Percentiles rank a stretch among this genome's conserved stretches.
Conservation (phyloP, 2,113 vertebrate genomes). For the Synchiropus splendidus region DNA sequence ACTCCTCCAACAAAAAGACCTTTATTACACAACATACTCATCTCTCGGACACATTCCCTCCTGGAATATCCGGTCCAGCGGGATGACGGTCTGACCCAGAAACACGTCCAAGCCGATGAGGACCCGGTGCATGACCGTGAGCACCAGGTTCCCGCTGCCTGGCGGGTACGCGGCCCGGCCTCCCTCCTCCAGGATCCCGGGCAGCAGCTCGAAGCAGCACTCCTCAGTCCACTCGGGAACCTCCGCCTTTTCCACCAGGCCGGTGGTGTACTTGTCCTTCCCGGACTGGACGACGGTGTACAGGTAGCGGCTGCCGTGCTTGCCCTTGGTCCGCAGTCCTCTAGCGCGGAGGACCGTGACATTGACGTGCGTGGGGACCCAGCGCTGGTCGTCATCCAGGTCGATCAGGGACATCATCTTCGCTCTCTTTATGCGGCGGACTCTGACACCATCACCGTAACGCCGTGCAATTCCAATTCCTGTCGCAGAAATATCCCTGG, state of each 20-base stretch:
- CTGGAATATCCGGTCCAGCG: constrained; percentile 73
- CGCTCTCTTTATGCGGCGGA: background rate
- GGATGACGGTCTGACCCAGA: constrained; percentile 77
- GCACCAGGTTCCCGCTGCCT: constrained; percentile 69
- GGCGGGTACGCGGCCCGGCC: constrained; percentile 52
- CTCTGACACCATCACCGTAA: no score
- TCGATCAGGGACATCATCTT: constrained; percentile 58
- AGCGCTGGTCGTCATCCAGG: constrained; percentile 74
- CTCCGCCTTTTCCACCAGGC: constrained; percentile 80
- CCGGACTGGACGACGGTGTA: constrained; percentile 89
- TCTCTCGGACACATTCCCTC: constrained; percentile 73
- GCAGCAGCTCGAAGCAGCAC: constrained; percentile 83
- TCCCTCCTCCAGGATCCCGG: constrained; percentile 73
- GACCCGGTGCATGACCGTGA: constrained; percentile 89
- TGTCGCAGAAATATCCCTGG: no score
- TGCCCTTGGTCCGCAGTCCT: constrained; percentile 82
- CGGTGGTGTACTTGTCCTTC: constrained; percentile 87
- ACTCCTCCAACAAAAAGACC: no score
- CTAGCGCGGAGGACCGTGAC: constrained; percentile 82
- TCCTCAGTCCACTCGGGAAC: constrained; percentile 85
- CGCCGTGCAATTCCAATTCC: no score
- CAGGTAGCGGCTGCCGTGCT: constrained; percentile 84
- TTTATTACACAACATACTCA: constrained; percentile 70
- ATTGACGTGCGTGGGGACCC: constrained; percentile 90
- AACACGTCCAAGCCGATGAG: constrained; percentile 90